Conservation (phyloP, 2,797 vertebrate genomes). For the Melanotaenia boesemani region DNA sequence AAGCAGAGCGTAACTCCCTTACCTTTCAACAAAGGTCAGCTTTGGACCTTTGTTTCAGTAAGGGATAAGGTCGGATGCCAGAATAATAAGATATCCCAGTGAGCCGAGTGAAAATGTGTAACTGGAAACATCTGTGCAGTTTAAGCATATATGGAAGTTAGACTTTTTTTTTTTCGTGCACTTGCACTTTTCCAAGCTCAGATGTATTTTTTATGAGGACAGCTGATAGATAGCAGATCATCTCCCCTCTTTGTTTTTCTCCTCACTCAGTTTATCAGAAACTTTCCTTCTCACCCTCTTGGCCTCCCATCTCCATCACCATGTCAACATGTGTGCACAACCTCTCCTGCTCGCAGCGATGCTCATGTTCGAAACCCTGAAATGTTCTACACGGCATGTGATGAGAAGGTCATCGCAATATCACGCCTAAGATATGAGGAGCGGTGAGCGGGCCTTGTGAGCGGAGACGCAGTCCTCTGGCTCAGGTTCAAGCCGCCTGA, state of each 20-base stretch:
- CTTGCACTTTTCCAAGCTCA: neutral
- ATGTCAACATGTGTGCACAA: neutral
- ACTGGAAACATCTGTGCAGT: slow-evolving; percentile 27
- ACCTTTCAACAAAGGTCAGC: slow-evolving; percentile 1
- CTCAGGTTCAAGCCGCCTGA: slow-evolving; percentile 19
- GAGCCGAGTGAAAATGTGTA: neutral
- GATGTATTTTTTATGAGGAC: neutral
- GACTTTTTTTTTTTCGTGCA: neutral
- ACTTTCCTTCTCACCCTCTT: neutral
- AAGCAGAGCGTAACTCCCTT: neutral
- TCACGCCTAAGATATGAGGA: slow-evolving; percentile 28
- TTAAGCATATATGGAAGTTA: neutral
- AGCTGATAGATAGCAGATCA: neutral
- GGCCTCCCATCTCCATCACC: neutral
- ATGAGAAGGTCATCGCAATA: slow-evolving; percentile 29
- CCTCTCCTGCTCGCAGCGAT: slow-evolving; percentile 3
- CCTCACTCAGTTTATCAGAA: neutral
- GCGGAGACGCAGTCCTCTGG: slow-evolving; percentile 24
- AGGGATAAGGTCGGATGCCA: slow-evolving; percentile 2
- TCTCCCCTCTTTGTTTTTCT: neutral
- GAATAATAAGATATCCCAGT: neutral
- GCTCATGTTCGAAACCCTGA: slow-evolving; percentile 12
- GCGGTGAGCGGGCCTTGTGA: slow-evolving; percentile 45
- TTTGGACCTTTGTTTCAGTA: neutral
- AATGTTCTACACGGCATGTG: slow-evolving; percentile 33